Evolutionary conservation across 1,140 invertebrate species (phyloP).

Genomic region (Drosophila arawakana): DNA sequence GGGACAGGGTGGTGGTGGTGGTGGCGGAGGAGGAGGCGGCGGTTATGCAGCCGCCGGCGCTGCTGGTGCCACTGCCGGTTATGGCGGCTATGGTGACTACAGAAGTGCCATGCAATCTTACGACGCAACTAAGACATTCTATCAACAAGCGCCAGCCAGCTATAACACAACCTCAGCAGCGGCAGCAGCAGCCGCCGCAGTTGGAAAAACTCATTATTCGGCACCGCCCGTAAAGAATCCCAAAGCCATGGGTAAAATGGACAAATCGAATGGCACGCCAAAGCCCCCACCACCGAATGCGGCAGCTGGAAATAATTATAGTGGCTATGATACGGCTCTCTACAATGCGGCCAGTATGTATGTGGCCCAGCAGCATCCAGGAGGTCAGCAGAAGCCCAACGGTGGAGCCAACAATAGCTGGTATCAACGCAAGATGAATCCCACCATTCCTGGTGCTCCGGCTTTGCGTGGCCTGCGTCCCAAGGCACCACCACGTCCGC

Average conservation of each 20-base stretch:
- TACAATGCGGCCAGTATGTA: slow-evolving; percentile 97
- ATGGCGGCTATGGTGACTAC: slow-evolving; percentile 89
- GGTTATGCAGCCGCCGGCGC: slow-evolving; percentile 77
- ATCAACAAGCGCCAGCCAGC: slow-evolving; percentile 87
- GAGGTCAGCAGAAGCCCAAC: slow-evolving; percentile 66
- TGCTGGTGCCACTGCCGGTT: slow-evolving; percentile 87
- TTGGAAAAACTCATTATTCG: slow-evolving; percentile 85
- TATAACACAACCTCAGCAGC: slow-evolving; percentile 85
- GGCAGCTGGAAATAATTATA: slow-evolving; percentile 89
- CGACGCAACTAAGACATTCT: slow-evolving; percentile 88
- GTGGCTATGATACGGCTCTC: slow-evolving; percentile 95
- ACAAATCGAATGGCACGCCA: slow-evolving; percentile 70
- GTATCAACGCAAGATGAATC: slow-evolving; percentile 85
- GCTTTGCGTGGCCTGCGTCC: slow-evolving; percentile 77
- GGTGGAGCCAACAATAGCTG: slow-evolving; percentile 56
- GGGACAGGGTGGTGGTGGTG: slow-evolving; percentile 85
- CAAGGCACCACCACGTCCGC: slow-evolving; percentile 94
- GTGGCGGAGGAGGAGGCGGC: slow-evolving; percentile 85
- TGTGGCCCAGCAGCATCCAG: slow-evolving; percentile 91
- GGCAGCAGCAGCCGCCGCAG: slow-evolving; percentile 84
- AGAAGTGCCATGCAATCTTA: slow-evolving; percentile 87
- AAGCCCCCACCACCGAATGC: slow-evolving; percentile 84
- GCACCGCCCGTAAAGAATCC: slow-evolving; percentile 85
- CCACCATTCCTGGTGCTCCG: slow-evolving; percentile 61
- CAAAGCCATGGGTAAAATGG: slow-evolving; percentile 71